Evolutionary conservation across 2,797 vertebrate species (phyloP), one percentile per base, ranked within the genome.

Genomic region (Passerculus sandwichensis): DNA sequence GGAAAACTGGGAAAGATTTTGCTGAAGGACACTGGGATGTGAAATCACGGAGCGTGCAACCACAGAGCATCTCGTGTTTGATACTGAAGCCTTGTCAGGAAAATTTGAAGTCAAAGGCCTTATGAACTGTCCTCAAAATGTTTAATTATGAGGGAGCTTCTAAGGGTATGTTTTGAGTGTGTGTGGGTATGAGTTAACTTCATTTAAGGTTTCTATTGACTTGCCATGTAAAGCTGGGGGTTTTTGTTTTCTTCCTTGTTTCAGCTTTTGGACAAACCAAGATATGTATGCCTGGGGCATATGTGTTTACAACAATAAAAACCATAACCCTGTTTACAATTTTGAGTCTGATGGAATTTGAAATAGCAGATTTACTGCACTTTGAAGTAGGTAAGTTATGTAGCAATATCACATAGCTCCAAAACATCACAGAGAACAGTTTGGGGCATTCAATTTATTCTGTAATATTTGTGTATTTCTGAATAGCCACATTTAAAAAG

Each of bases 261-360:
- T 88, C 1, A 5, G 23, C 65, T 88, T 67, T 92, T 87, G 56
- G 76, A 80, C 48, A 92, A 91, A 87, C 40, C 16, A 59, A 71
- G 64, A 47, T 87, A 25, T 61, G 36, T 92, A 32, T 70, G 73
- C 89, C 88, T 88, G 69, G 16, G 47, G 78, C 82, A n/a, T 50
- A 64, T 56, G n/a, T 79, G 65, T 91, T 93, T 80, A 65, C 73
- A 89, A 42, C 51, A 93, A 76, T 85, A 91, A 94, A 93, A 64
- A 5, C 17, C 76, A 32, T 54, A 61, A 84, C 26, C 54, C 74
- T 85, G 45, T 88, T 91, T 93, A 83, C 72, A 84, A 10, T 92
- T 85, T 76, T 81, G 85, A 89, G 73, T 57, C 73, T 92, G 76
- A 75, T 36, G 29, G 70, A 84, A 92, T 85, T 78, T 83, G 60